Percentiles rank a stretch among this genome's conserved stretches.
Conservation (phyloP, 2,888 invertebrate genomes). For the Mesodorylaimus sp. region DNA sequence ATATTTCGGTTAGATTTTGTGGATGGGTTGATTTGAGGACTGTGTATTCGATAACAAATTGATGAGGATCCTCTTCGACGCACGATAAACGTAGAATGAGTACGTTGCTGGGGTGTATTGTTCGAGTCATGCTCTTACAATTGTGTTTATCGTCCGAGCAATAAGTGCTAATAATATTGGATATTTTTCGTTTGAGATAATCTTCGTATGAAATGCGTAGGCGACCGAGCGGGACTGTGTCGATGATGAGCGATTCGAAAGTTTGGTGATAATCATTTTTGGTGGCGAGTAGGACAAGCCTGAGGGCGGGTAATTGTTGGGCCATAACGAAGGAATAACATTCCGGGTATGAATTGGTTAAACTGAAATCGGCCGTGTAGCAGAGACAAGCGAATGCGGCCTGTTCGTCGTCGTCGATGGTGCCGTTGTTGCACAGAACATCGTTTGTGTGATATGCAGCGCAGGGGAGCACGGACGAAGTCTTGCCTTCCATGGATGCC, state of each 20-base stretch:
- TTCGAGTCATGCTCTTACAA: no score
- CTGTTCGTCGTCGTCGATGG: no score
- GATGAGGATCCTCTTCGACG: not conserved
- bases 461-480: not conserved
- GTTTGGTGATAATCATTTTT: not conserved
- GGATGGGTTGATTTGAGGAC: not conserved
- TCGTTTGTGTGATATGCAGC: slow-evolving; percentile 8
- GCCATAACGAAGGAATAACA: not conserved
- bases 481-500: no score
- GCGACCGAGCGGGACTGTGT: no score
- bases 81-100: not conserved
- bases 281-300: not conserved
- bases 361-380: slow-evolving; percentile 11
- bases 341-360: not conserved
- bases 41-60: not conserved
- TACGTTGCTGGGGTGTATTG: not conserved
- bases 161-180: no score
- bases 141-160: no score
- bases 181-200: slow-evolving; percentile 1
- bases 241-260: no score
- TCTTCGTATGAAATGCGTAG: not conserved
- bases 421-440: slow-evolving; percentile 22
- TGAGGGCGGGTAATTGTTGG: not conserved
- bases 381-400: slow-evolving; percentile 25
- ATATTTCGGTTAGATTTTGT: not conserved